A percentile compares a stretch with the other conserved stretches of the same genome.
phyloP scores from a whole-genome alignment of 2,888 invertebrate species.

The Lucinisca nassula region DNA sequence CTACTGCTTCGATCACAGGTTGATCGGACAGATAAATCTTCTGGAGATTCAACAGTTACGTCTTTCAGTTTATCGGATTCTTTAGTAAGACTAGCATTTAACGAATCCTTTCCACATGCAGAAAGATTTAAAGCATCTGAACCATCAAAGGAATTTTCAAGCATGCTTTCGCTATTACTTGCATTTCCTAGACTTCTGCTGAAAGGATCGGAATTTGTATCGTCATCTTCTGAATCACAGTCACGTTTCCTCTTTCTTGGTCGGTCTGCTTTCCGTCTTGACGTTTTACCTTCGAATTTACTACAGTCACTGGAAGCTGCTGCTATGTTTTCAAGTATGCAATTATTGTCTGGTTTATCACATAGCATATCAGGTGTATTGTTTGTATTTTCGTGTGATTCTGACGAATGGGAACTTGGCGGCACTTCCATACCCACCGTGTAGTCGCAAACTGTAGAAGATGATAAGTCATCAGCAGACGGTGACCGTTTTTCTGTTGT shows the following conservation, averaged over 20 bases:
- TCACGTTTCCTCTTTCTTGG: constrained; percentile 85
- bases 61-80: constrained; percentile 7
- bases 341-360: constrained; percentile 24
- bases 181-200: not conserved
- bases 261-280: constrained; percentile 86
- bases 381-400: not conserved
- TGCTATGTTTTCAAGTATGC: constrained; percentile 48
- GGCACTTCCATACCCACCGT: not conserved
- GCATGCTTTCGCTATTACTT: not conserved
- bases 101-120: not conserved
- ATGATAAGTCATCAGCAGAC: not conserved
- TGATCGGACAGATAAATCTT: constrained; percentile 1
- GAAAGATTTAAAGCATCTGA: constrained; percentile 23
- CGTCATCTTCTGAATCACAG: constrained; percentile 44
- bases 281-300: constrained; percentile 81
- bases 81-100: not conserved
- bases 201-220: not conserved
- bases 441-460: not conserved
- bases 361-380: not conserved
- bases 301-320: constrained; percentile 30
- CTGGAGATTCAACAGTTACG: not conserved
- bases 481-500: not conserved
- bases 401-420: not conserved
- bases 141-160: constrained; percentile 22
- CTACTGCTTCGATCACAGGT: not conserved